Conservation (phyloP, 1,140 invertebrate genomes). For the Metaphire vulgaris region DNA sequence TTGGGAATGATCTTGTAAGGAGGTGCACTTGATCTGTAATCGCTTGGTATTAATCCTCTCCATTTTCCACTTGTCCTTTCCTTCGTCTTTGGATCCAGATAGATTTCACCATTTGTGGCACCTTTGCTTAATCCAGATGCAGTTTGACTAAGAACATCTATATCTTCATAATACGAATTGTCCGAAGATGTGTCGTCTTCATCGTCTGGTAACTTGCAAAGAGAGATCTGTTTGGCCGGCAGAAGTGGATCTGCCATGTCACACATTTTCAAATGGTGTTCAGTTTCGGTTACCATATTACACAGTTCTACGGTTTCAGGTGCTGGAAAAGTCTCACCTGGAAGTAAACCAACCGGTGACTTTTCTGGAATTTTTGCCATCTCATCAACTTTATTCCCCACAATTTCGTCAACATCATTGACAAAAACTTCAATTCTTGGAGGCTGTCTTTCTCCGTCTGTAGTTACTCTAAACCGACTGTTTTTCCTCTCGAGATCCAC, state of each 20-base stretch:
- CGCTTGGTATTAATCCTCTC: background rate
- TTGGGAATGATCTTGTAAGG: background rate
- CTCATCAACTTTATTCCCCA: background rate
- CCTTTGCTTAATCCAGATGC: background rate
- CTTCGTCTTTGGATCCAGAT: background rate
- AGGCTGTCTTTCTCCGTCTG: background rate
- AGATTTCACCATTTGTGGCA: background rate
- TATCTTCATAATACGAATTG: conserved; percentile 27
- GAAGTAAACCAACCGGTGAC: background rate
- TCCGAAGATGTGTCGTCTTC: background rate
- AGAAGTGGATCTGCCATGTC: background rate
- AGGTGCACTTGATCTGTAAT: background rate
- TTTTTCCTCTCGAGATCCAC: background rate
- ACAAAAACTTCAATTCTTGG: background rate
- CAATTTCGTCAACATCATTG: background rate
- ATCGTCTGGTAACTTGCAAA: background rate
- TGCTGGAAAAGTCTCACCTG: background rate
- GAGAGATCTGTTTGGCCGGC: background rate
- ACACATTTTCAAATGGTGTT: too few relatives aligned
- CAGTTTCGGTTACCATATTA: background rate
- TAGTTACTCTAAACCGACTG: background rate
- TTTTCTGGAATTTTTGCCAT: background rate
- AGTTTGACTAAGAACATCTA: conserved; percentile 9
- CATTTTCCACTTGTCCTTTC: background rate
- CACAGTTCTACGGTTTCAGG: background rate